Percentiles rank a stretch among this genome's conserved stretches.
These are phyloP conservation scores for Sphaeramia orbicularis DNA, from an alignment of 2,797 vertebrate genomes.

Conservation along the genomic window DNA sequence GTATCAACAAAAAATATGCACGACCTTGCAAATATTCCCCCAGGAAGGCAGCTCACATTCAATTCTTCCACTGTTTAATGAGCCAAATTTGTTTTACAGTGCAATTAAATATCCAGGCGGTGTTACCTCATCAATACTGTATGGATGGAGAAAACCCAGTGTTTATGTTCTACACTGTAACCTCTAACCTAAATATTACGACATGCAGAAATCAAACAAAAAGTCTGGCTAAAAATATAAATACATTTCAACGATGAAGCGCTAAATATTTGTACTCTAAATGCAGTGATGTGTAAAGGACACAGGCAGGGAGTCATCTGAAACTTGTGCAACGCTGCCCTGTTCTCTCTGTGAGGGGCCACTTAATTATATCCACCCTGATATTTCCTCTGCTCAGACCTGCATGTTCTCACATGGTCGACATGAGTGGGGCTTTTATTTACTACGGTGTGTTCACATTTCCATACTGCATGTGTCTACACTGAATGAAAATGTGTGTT, in stretches of 20 bases:
- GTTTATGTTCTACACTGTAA: constrained; percentile 35
- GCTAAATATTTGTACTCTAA: constrained; percentile 63
- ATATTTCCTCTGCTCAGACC: constrained; percentile 40
- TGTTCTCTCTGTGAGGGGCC: constrained; percentile 40
- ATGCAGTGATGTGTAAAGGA: constrained; percentile 64
- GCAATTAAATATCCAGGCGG: neutral
- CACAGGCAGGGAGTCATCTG: constrained; percentile 55
- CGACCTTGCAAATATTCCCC: neutral
- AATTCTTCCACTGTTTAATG: neutral
- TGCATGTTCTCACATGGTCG: constrained; percentile 60
- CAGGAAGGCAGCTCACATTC: neutral
- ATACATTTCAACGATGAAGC: constrained; percentile 45
- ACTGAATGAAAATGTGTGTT: constrained; percentile 6
- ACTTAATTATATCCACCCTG: constrained; percentile 59
- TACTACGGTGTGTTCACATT: constrained; percentile 23
- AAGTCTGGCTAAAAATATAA: constrained; percentile 64
- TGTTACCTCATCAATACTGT: neutral
- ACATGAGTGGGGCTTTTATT: constrained; percentile 29
- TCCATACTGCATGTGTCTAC: constrained; percentile 1
- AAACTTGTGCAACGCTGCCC: constrained; percentile 56
- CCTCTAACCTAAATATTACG: constrained; percentile 49
- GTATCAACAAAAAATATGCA: neutral
- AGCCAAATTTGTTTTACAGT: neutral
- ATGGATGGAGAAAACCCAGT: constrained; percentile 7
- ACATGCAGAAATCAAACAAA: constrained; percentile 53